Evolutionary conservation across 1,140 invertebrate genomes (phyloP).

Genomic region (Calliopsis andreniformis): DNA sequence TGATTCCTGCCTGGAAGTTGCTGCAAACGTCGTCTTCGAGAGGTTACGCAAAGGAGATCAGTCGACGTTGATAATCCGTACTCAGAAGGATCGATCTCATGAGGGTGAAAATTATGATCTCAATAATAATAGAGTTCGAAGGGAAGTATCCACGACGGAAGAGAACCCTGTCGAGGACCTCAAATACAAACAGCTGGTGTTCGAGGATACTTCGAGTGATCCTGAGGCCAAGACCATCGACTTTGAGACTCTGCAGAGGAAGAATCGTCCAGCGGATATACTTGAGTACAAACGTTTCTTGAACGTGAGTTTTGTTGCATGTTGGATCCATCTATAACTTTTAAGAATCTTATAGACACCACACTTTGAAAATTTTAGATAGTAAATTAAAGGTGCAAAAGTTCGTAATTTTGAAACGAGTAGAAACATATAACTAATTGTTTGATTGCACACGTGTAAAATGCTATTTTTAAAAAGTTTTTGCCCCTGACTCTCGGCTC

Average conservation of each 20-base stretch:
- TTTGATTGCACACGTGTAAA: no score
- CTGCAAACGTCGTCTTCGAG: conserved; percentile 76
- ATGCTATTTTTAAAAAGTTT: no score
- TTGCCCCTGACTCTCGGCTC: no score
- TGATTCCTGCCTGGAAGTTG: conserved; percentile 71
- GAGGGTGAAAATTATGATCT: conserved; percentile 12
- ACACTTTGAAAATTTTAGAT: no score
- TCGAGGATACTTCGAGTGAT: conserved; percentile 41
- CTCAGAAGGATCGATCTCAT: conserved; percentile 7
- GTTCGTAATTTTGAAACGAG: no score
- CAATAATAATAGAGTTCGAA: conserved; percentile 53
- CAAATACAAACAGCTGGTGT: conserved; percentile 40
- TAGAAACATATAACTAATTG: no score
- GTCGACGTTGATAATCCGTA: conserved; percentile 31
- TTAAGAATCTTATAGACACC: no score
- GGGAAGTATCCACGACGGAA: conserved; percentile 35
- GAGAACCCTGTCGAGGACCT: conserved; percentile 45
- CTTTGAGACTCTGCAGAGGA: conserved; percentile 63
- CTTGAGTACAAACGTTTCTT: conserved; percentile 73
- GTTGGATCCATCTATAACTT: no score
- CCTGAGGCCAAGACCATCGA: conserved; percentile 63
- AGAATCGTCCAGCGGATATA: conserved; percentile 72
- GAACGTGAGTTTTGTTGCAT: conserved; percentile 56
- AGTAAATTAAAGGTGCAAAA: no score
- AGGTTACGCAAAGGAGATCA: conserved; percentile 65